Conservation (phyloP, 2,113 vertebrate genomes). For the Serilophus lunatus region DNA sequence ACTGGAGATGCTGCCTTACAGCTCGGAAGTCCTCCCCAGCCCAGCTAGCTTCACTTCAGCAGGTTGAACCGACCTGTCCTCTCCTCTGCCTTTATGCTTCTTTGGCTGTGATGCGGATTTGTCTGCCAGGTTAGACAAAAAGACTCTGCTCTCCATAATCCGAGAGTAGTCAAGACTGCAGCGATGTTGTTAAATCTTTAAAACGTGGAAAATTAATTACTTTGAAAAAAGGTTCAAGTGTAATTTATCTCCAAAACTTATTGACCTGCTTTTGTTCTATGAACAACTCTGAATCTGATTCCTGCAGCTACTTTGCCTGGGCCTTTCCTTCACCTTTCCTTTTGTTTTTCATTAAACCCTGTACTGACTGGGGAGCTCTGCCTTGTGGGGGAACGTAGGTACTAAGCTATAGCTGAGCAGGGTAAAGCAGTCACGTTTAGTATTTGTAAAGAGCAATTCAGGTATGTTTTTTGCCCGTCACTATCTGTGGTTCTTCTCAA, state of each 20-base stretch:
- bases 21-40: neutral
- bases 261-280: neutral
- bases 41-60: neutral
- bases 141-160: neutral
- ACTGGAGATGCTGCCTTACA: neutral
- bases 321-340: neutral
- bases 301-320: neutral
- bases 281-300: neutral
- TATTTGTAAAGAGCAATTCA: neutral
- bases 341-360: neutral
- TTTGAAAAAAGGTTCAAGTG: neutral
- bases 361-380: accelerated
- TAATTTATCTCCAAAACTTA: neutral
- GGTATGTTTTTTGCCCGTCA: neutral
- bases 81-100: neutral
- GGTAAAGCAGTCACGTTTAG: accelerated
- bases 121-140: neutral
- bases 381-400: accelerated
- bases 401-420: no score
- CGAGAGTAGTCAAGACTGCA: neutral
- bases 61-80: neutral
- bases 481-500: neutral
- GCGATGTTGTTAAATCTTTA: neutral
- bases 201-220: neutral
- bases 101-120: neutral